Evolutionary conservation across 2,113 vertebrate genomes (phyloP), one percentile per base, ranked within the genome.

Genomic region (Dasyurus viverrinus): DNA sequence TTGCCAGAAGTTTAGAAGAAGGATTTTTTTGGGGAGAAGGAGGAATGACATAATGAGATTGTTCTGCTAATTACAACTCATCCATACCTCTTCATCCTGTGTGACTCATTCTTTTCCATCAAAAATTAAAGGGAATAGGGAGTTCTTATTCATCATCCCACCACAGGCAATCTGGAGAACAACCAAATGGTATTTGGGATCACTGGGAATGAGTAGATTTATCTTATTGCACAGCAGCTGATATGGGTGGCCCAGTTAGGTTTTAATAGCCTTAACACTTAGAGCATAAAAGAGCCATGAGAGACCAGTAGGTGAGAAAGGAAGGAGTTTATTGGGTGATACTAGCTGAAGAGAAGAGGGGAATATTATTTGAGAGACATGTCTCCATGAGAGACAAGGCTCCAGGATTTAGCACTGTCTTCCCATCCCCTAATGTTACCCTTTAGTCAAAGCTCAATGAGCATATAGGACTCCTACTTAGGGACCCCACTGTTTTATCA

Each of bases 401-500:
- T 48, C 48, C 30, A 11, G 36, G 60, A 68, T 36, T 36, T 68
- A 68, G 60, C 11, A 12, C 30, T n/a, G 22, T 76, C 30, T 76
- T 68, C 30, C 60, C 30, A 68, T 30, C 5, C 12, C 30, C 36
- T 54, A 55, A 55, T 55, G 36, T n/a, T n/a, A 19, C 1, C 36
- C 36, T 2, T 14, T 76, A 19, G 16, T n/a, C n/a, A 42, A 84
- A 8, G 19, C n/a, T n/a, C 42, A 84, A 84, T 84, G n/a, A 84
- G 60, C 4, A 42, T 42, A 84, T 84, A 22, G 7, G 68, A 42
- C n/a, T 42, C 68, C n/a, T 84, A 2, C n/a, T 84, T 84, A n/a
- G 16, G 7, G n/a, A 84, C n/a, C 7, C 7, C 19, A 42, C 30
- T 89, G 84, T 96, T 96, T 91, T 76, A 26, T 94, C 92, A n/a